Base-by-base conservation (phyloP, 2,113 vertebrate genomes). In the Barbus barbus region DNA sequence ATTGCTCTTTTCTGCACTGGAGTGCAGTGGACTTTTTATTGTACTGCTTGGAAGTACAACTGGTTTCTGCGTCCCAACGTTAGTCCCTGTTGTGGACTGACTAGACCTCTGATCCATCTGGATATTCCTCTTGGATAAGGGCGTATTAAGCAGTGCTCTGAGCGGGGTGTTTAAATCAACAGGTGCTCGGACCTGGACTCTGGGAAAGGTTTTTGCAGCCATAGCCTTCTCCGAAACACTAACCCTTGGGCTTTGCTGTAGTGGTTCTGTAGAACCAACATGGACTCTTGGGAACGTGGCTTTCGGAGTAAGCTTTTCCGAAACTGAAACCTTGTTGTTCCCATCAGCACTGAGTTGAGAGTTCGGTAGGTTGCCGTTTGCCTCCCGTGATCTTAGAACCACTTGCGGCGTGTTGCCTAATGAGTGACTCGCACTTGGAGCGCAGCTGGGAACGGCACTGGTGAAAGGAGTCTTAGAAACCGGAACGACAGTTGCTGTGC, bases 391-490 rank as follows among this genome's bases (percentile, higher is more conserved):
- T 63, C 56, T 61, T 61, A 61, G 58, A 28, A 81, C 36, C 5
- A 65, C 80, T 72, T 88, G 83, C 1, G 61, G 65, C 18, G 9
- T 24, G 48, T 60, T 82, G 75, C 69, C 56, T 18, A 76, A 56
- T 22, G 75, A 11, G 8, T 84, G 24, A 36, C 51, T 53, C 0
- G 31, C 5, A 7, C 14, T 85, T 7, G 83, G 24, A 20, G 73
- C 24, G 51, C 60, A 31, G 38, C 26, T 58, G 9, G 84, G 61
- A 80, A 31, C 1, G 0, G 38, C 24, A 80, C 41, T 6, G 3
- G 24, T 8, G 26, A 51, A 80, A 24, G 44, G 76, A 61, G 69
- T 26, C 41, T 85, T 83, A 5, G 58, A 22, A 58, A 83, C 26
- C 8, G 86, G 58, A 80, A 63, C 14, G 7, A 46, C 3, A 2